Evolutionary conservation across 2,113 vertebrate genomes (phyloP).

Genomic region (Clarias magur): DNA sequence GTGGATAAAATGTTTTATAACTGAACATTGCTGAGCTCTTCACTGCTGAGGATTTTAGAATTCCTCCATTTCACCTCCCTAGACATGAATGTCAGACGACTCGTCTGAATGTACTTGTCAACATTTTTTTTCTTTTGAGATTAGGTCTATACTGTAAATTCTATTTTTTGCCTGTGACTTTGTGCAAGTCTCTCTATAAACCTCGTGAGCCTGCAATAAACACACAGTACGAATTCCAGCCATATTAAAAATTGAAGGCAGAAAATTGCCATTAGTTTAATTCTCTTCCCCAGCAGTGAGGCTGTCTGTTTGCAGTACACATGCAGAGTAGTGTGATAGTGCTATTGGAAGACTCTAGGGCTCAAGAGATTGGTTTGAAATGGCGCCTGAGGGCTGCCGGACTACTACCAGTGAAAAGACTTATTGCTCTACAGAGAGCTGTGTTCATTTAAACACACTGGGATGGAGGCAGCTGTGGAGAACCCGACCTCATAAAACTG

Average conservation of each 20-base stretch:
- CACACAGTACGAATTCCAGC: conserved; percentile 34
- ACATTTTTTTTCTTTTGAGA: conserved; percentile 10
- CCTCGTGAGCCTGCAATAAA: conserved; percentile 3
- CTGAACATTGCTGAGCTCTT: not conserved
- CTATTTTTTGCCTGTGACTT: not conserved
- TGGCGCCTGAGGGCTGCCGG: conserved; percentile 31
- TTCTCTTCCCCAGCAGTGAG: not conserved
- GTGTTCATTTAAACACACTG: conserved; percentile 42
- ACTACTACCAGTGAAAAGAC: conserved; percentile 40
- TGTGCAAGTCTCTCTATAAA: conserved; percentile 19
- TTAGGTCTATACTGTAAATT: not conserved
- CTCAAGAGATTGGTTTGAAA: conserved; percentile 17
- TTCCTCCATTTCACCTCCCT: conserved; percentile 21
- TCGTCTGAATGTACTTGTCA: conserved; percentile 18
- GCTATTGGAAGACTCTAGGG: conserved; percentile 9
- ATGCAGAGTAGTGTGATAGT: conserved; percentile 4
- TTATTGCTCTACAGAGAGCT: conserved; percentile 41
- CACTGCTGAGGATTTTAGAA: conserved; percentile 28
- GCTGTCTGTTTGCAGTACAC: conserved; percentile 15
- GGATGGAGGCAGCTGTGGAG: conserved; percentile 22
- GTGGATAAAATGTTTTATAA: not conserved
- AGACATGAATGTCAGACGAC: conserved; percentile 11
- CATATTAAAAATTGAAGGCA: not conserved
- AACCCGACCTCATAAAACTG: conserved; percentile 23
- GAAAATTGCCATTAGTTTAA: conserved; percentile 34